phyloP scores from a whole-genome alignment of 1,140 invertebrate genomes.

The Heliconius himera region DNA sequence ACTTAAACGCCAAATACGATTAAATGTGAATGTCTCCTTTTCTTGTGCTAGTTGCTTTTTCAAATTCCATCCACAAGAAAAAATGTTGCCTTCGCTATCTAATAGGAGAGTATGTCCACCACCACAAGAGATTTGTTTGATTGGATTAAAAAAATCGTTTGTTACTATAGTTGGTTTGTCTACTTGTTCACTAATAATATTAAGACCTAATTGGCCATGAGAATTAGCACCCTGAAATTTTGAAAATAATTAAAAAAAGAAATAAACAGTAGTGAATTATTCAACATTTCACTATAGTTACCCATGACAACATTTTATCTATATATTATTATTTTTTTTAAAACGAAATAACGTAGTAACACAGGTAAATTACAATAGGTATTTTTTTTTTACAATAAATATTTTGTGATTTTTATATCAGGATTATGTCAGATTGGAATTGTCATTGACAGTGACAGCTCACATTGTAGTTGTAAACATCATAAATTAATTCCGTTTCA shows the following conservation, averaged over 20 bases:
- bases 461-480: background rate
- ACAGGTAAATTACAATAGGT: background rate
- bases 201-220: conserved; percentile 90
- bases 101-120: conserved; percentile 89
- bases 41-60: conserved; percentile 88
- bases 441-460: background rate
- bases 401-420: background rate
- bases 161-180: conserved; percentile 83
- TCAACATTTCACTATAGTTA: conserved; percentile 5
- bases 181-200: conserved; percentile 85
- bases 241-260: background rate
- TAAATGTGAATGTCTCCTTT: conserved; percentile 80
- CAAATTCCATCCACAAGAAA: conserved; percentile 93
- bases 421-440: background rate
- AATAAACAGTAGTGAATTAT: background rate
- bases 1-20: conserved; percentile 81
- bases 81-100: conserved; percentile 85
- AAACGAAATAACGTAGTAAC: background rate
- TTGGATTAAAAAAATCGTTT: conserved; percentile 76
- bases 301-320: conserved; percentile 11
- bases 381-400: too few relatives aligned
- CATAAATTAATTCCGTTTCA: background rate
- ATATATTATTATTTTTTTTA: background rate
- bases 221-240: conserved; percentile 90
- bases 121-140: conserved; percentile 86